Percentiles rank a stretch among this genome's conserved stretches.
These are phyloP conservation scores for Philereme vetulata DNA, from an alignment of 2,888 invertebrate species.

Conservation along the genomic window DNA sequence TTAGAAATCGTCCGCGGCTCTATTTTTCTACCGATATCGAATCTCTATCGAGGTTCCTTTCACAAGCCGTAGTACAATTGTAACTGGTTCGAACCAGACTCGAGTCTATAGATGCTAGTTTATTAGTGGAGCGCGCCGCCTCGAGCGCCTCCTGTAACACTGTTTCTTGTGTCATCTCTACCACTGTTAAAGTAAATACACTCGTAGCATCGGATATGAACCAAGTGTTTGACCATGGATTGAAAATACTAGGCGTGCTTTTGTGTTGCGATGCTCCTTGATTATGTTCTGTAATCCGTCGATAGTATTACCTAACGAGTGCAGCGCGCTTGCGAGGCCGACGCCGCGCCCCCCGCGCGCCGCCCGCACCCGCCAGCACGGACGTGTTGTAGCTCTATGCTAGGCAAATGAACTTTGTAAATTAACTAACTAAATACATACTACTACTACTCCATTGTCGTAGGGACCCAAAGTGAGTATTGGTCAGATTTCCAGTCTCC, in stretches of 20 bases:
- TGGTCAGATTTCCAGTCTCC: too few relatives aligned
- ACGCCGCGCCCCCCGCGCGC: too few relatives aligned
- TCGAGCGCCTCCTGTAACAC: too few relatives aligned
- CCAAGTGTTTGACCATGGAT: conserved; percentile 11
- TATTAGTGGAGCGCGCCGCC: too few relatives aligned
- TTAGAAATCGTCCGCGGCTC: conserved; percentile 57
- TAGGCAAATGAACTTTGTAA: conserved; percentile 11
- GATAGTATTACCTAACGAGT: too few relatives aligned
- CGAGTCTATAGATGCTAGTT: too few relatives aligned
- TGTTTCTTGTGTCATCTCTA: too few relatives aligned
- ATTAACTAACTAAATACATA: too few relatives aligned
- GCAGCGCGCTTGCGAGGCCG: conserved; percentile 7
- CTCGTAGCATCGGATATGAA: conserved; percentile 4
- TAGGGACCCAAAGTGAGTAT: too few relatives aligned
- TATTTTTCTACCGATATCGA: conserved; percentile 71
- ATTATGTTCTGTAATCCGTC: conserved; percentile 9
- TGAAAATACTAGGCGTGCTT: conserved; percentile 10
- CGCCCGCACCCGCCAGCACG: conserved; percentile 2
- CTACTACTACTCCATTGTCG: too few relatives aligned
- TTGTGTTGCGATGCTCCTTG: conserved; percentile 7
- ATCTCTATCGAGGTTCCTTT: conserved; percentile 50
- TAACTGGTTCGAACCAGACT: conserved; percentile 19
- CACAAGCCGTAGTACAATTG: conserved; percentile 42
- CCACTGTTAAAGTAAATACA: too few relatives aligned
- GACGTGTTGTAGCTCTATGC: neutral